Evolutionary conservation across 2,888 invertebrate genomes (phyloP).

Genomic region (Chrysomela aeneicollis): DNA sequence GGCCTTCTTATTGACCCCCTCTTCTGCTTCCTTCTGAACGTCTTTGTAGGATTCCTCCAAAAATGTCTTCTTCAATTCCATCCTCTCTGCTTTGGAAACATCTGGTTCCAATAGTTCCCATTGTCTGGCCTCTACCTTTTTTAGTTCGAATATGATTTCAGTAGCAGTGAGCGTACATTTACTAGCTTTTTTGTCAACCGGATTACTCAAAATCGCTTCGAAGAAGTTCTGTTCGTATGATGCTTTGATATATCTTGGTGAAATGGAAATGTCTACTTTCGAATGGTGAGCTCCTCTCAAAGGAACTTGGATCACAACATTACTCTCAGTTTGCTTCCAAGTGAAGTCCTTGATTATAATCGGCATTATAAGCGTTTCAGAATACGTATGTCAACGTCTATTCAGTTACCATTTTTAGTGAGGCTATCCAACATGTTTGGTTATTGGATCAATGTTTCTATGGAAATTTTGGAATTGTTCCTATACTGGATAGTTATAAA

Average conservation of each 20-base stretch:
- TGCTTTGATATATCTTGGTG: conserved; percentile 76
- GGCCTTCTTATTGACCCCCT: conserved; percentile 63
- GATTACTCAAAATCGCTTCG: conserved; percentile 73
- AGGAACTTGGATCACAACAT: conserved; percentile 71
- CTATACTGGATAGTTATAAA: no score
- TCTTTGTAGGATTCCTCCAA: conserved; percentile 66
- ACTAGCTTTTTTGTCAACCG: conserved; percentile 70
- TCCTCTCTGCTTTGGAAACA: conserved; percentile 67
- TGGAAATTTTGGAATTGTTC: not conserved
- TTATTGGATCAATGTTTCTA: not conserved
- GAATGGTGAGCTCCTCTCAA: conserved; percentile 69
- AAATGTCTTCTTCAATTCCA: conserved; percentile 66
- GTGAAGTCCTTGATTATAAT: conserved; percentile 76
- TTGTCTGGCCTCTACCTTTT: conserved; percentile 65
- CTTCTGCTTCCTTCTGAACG: conserved; percentile 66
- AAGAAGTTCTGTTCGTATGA: conserved; percentile 77
- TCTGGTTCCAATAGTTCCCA: conserved; percentile 70
- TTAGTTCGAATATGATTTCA: conserved; percentile 71
- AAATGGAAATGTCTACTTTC: conserved; percentile 75
- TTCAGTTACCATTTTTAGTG: not conserved
- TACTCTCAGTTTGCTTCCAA: conserved; percentile 76
- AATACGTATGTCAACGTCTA: not conserved
- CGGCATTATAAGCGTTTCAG: conserved; percentile 66
- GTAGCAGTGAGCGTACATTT: conserved; percentile 69
- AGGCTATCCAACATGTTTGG: not conserved